Evolutionary conservation across 23 tunicate genomes (phyloP).

Genomic region (Halocynthia aurantium): DNA sequence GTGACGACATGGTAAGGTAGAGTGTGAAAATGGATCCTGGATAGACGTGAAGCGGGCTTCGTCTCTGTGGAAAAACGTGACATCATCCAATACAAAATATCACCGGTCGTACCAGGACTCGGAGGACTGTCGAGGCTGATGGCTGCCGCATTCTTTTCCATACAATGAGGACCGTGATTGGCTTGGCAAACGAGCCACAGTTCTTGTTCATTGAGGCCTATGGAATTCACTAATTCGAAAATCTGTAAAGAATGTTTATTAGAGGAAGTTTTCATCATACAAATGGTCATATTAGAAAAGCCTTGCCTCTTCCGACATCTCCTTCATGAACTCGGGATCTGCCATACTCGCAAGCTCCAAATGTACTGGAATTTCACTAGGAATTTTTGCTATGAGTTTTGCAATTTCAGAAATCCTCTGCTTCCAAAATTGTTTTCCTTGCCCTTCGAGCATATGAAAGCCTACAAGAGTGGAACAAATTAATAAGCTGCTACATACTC

Average conservation of each 20-base stretch:
- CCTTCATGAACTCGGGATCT: constrained; percentile 28
- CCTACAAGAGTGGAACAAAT: constrained; percentile 20
- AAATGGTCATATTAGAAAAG: not conserved
- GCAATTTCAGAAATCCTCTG: constrained; percentile 45
- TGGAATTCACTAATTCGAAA: constrained; percentile 52
- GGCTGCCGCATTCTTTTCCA: not conserved
- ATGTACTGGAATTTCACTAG: constrained; percentile 53
- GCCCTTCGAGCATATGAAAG: constrained; percentile 71
- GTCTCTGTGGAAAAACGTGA: not conserved
- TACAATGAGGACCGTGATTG: constrained; percentile 57
- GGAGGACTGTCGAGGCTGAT: constrained; percentile 42
- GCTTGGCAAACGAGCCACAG: constrained; percentile 72
- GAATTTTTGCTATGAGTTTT: constrained; percentile 13
- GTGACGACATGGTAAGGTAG: constrained; percentile 55
- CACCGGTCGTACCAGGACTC: constrained; percentile 31
- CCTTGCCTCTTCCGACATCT: constrained; percentile 5
- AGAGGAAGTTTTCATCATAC: not conserved
- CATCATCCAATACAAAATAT: constrained; percentile 57
- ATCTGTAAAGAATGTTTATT: constrained; percentile 29
- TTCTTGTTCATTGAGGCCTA: constrained; percentile 91
- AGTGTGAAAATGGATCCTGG: constrained; percentile 84
- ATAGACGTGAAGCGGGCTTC: constrained; percentile 22
- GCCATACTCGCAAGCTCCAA: constrained; percentile 93
- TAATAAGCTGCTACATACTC: too few relatives aligned
- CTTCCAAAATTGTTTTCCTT: constrained; percentile 28